These are phyloP conservation scores for Bovichtus variegatus DNA, from an alignment of 2,797 vertebrate species.

Conservation along the genomic window DNA sequence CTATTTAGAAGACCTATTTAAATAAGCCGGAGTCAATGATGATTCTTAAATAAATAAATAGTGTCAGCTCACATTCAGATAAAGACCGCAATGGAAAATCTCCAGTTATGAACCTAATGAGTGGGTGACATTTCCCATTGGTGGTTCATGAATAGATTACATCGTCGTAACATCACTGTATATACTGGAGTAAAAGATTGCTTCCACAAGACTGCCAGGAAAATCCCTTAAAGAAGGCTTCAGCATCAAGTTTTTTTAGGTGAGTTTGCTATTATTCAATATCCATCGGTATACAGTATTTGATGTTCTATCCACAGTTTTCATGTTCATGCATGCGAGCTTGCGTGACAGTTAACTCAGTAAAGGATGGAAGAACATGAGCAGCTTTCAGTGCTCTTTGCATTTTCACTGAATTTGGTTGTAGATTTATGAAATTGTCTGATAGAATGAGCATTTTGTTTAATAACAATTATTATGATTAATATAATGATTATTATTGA, in stretches of 20 bases:
- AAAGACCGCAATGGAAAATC: background rate
- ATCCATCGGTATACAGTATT: background rate
- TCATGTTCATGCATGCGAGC: background rate
- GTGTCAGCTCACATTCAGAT: background rate
- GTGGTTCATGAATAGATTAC: constrained; percentile 13
- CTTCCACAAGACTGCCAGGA: background rate
- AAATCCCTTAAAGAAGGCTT: background rate
- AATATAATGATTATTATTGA: background rate
- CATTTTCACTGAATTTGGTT: background rate
- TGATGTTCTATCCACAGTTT: background rate
- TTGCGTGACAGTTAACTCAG: background rate
- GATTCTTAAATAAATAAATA: background rate
- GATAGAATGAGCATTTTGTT: background rate
- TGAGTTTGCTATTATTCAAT: constrained; percentile 22
- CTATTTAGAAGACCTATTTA: background rate
- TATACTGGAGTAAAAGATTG: background rate
- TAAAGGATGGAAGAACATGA: background rate
- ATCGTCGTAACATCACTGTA: too few species aligned
- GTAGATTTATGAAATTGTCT: background rate
- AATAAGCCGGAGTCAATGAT: background rate
- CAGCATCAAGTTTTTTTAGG: constrained; percentile 3
- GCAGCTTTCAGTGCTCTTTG: background rate
- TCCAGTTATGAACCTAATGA: background rate
- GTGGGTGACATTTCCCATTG: constrained; percentile 10
- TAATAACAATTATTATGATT: background rate